phyloP scores from a whole-genome alignment of 2,888 invertebrate genomes.

The Ectropis crepuscularia region DNA sequence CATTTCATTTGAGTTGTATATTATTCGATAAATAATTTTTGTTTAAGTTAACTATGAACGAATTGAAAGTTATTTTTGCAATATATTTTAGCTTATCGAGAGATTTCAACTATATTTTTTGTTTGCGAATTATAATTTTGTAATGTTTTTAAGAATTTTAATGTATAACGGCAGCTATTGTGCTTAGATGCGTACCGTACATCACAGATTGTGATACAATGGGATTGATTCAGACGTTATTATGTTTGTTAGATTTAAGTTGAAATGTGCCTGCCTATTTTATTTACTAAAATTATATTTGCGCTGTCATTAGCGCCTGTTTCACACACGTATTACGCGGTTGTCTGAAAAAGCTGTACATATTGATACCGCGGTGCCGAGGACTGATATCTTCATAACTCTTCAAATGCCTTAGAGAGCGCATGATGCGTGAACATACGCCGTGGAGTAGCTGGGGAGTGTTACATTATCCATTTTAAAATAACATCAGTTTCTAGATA shows the following conservation, averaged over 20 bases:
- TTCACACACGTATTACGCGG: neutral
- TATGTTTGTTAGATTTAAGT: conserved; percentile 65
- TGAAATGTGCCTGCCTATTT: conserved; percentile 71
- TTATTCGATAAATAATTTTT: conserved; percentile 67
- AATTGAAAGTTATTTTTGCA: conserved; percentile 64
- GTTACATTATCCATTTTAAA: too few relatives aligned
- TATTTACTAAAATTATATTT: conserved; percentile 41
- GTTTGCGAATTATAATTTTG: conserved; percentile 38
- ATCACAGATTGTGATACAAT: conserved; percentile 77
- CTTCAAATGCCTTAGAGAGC: too few relatives aligned
- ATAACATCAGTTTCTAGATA: too few relatives aligned
- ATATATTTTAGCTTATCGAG: conserved; percentile 68
- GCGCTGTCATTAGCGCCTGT: conserved; percentile 32
- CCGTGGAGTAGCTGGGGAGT: too few relatives aligned
- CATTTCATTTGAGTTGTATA: conserved; percentile 69
- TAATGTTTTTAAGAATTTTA: conserved; percentile 43
- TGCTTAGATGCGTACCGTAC: conserved; percentile 52
- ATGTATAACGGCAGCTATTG: conserved; percentile 58
- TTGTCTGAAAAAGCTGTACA: neutral
- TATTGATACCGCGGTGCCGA: neutral
- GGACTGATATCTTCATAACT: neutral
- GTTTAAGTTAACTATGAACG: conserved; percentile 68
- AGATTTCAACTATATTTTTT: conserved; percentile 42
- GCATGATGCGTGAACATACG: neutral
- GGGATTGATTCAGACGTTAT: conserved; percentile 66